Evolutionary conservation across 2,113 vertebrate genomes (phyloP).

Genomic region (Tamias sibiricus): DNA sequence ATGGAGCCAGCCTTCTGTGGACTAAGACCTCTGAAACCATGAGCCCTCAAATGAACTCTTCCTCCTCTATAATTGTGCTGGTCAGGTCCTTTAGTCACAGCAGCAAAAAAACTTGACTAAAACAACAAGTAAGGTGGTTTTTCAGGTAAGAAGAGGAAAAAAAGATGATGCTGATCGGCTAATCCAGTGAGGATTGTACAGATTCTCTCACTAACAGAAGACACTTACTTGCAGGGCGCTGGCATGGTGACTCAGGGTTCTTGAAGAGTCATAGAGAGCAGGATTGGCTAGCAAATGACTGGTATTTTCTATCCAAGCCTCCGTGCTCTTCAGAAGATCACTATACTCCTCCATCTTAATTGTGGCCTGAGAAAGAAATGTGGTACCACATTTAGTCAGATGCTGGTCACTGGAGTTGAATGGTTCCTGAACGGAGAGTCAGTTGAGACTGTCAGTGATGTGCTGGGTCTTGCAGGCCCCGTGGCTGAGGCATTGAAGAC

Average conservation of each 20-base stretch:
- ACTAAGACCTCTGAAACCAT: too few relatives aligned
- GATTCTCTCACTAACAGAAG: not conserved
- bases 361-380: slow-evolving; percentile 87
- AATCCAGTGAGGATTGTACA: not conserved
- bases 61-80: too few relatives aligned
- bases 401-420: not conserved
- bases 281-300: slow-evolving; percentile 88
- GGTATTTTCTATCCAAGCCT: slow-evolving; percentile 91
- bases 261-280: slow-evolving; percentile 88
- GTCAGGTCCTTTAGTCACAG: too few relatives aligned
- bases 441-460: not conserved
- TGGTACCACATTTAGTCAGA: not conserved
- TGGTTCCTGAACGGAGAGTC: not conserved
- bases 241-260: slow-evolving; percentile 88
- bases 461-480: not conserved
- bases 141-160: not conserved
- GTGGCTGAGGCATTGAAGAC: not conserved
- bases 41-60: too few relatives aligned
- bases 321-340: slow-evolving; percentile 90
- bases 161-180: accelerated
- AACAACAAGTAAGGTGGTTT: not conserved
- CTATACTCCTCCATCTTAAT: slow-evolving; percentile 92
- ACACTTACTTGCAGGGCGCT: slow-evolving; percentile 89
- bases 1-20: too few relatives aligned
- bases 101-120: too few relatives aligned